Conservation (phyloP, 2,113 vertebrate genomes). For the Halichoeres trimaculatus region DNA sequence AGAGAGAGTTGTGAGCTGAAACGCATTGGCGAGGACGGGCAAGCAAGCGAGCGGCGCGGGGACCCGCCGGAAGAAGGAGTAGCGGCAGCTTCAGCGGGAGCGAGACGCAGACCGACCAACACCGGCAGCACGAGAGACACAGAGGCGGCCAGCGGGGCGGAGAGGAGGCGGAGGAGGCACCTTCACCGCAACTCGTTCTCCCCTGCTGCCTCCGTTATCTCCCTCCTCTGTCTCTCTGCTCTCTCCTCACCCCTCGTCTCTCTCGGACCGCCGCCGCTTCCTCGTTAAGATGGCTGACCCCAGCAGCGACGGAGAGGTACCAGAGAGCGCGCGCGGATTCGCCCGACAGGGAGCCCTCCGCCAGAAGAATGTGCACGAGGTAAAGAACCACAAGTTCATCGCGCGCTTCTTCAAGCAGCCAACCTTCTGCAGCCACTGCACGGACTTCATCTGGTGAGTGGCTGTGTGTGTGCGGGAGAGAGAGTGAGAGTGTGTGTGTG, state of each 20-base stretch:
- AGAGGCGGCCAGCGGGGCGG: conserved; percentile 65
- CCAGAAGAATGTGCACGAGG: conserved; percentile 90
- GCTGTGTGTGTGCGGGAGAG: neutral
- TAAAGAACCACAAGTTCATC: conserved; percentile 93
- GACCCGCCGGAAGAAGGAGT: conserved; percentile 73
- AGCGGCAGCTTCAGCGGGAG: conserved; percentile 55
- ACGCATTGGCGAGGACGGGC: conserved; percentile 52
- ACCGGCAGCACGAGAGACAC: conserved; percentile 61
- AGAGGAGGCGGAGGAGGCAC: conserved; percentile 63
- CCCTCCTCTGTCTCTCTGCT: conserved; percentile 21
- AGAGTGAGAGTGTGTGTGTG: neutral
- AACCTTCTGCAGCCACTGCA: conserved; percentile 95
- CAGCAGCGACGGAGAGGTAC: conserved; percentile 81
- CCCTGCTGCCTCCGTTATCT: conserved; percentile 47
- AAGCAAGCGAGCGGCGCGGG: conserved; percentile 62
- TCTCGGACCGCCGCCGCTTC: conserved; percentile 72
- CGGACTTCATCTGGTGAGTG: conserved; percentile 92
- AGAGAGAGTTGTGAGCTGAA: conserved; percentile 34
- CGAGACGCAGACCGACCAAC: conserved; percentile 49
- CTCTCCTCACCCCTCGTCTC: conserved; percentile 51
- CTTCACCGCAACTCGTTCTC: conserved; percentile 60
- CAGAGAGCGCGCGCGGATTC: conserved; percentile 87
- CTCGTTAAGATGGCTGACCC: conserved; percentile 86
- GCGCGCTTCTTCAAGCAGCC: conserved; percentile 95
- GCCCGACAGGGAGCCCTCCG: conserved; percentile 91